A percentile compares a stretch with the other conserved stretches of the same genome.
Evolutionary conservation across 1,140 invertebrate genomes (phyloP).

Genomic region (Chironomus tepperi): DNA sequence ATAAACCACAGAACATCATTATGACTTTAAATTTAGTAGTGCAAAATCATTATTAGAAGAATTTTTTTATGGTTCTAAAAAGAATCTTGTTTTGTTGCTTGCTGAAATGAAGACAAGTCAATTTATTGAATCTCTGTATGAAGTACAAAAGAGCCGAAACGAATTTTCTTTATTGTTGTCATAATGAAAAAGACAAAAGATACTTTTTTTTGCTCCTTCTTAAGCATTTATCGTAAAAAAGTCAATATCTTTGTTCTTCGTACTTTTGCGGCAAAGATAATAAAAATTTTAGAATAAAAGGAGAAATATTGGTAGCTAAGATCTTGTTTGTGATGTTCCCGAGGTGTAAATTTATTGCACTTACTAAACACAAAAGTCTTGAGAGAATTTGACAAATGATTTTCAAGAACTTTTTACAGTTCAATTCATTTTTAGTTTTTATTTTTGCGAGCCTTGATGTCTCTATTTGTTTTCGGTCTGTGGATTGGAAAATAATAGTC

Average conservation of each 20-base stretch:
- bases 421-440: too few species aligned
- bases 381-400: too few species aligned
- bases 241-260: not conserved
- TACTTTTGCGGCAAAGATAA: not conserved
- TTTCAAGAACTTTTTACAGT: too few species aligned
- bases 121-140: not conserved
- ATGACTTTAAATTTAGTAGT: not conserved
- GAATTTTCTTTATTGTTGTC: not conserved
- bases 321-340: not conserved
- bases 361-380: too few species aligned
- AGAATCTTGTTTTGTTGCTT: not conserved
- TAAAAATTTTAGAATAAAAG: not conserved
- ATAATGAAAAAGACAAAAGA: conserved; percentile 3
- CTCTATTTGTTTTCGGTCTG: too few species aligned
- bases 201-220: not conserved
- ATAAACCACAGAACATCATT: conserved; percentile 2
- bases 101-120: conserved; percentile 2
- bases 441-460: too few species aligned
- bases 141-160: not conserved
- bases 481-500: too few species aligned
- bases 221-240: not conserved
- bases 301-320: conserved; percentile 4
- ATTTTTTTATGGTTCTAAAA: not conserved
- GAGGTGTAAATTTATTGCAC: not conserved
- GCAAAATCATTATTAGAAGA: conserved; percentile 17